These are phyloP conservation scores for Anguilla obscura DNA, from an alignment of 2,797 vertebrate genomes.

Conservation along the genomic window DNA sequence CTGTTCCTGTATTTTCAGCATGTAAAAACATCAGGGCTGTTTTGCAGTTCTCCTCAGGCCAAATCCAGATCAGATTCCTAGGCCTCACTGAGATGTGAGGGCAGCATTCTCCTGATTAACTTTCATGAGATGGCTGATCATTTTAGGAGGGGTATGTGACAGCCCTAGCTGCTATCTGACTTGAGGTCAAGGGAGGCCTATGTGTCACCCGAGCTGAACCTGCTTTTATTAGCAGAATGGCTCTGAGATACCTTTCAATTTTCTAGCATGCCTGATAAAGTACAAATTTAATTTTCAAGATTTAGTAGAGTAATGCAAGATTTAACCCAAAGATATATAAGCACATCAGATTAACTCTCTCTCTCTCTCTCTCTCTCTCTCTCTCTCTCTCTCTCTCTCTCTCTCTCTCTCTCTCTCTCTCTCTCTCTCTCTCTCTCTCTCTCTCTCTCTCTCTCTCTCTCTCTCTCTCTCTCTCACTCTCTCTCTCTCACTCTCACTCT, in stretches of 20 bases:
- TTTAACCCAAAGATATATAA: constrained; percentile 4
- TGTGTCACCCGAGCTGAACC: background rate
- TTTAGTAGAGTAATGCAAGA: no score
- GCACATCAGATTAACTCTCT: constrained; percentile 11
- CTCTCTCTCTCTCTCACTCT: background rate
- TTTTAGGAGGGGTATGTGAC: background rate
- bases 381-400: background rate
- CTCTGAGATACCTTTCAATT: constrained; percentile 14
- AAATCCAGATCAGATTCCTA: background rate
- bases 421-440: background rate
- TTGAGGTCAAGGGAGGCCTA: background rate
- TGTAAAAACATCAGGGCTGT: background rate
- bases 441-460: no score
- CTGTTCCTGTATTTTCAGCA: background rate
- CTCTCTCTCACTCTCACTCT: background rate
- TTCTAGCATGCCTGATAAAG: constrained; percentile 17
- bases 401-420: background rate
- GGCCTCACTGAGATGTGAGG: background rate
- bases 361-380: background rate
- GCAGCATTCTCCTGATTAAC: background rate
- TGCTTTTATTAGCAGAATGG: constrained; percentile 19
- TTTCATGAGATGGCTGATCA: background rate
- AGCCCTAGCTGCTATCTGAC: background rate
- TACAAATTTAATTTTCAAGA: no score
- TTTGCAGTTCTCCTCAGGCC: background rate